These are phyloP conservation scores for Galbula dea DNA, from an alignment of 2,113 vertebrate genomes.

Conservation along the genomic window DNA sequence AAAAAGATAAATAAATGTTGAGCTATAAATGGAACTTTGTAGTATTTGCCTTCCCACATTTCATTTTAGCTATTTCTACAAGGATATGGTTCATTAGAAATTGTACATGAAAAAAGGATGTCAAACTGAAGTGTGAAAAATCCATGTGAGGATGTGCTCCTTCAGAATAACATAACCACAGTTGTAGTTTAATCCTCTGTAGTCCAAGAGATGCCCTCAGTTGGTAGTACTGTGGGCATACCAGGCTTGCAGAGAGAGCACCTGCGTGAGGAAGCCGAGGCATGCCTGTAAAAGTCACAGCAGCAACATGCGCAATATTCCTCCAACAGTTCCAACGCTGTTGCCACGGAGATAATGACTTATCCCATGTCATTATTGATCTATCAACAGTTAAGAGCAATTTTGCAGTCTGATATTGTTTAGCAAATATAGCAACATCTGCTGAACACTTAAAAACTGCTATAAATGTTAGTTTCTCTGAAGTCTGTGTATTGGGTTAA, in stretches of 20 bases:
- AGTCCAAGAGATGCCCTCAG: conserved; percentile 62
- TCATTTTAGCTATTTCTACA: background rate
- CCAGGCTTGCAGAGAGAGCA: conserved; percentile 75
- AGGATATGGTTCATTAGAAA: background rate
- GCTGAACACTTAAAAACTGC: conserved; percentile 76
- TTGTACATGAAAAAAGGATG: background rate
- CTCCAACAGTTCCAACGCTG: conserved; percentile 70
- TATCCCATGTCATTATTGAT: conserved; percentile 73
- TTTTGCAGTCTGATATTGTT: conserved; percentile 75
- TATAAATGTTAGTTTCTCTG: conserved; percentile 38
- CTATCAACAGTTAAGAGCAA: conserved; percentile 75
- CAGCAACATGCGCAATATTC: conserved; percentile 74
- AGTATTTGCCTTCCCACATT: background rate
- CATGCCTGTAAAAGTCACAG: conserved; percentile 56
- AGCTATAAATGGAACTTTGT: background rate
- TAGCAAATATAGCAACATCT: conserved; percentile 60
- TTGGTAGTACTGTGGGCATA: conserved; percentile 69
- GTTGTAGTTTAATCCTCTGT: conserved; percentile 40
- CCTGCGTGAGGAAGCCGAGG: conserved; percentile 76
- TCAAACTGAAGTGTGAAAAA: background rate
- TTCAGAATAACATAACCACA: fast-evolving
- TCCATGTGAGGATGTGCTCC: background rate
- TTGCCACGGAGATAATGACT: conserved; percentile 78
- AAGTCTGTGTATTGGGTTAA: background rate
- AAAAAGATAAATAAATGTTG: background rate